These are phyloP conservation scores for Crepidodera aurea DNA, from an alignment of 2,888 invertebrate species.

Conservation along the genomic window DNA sequence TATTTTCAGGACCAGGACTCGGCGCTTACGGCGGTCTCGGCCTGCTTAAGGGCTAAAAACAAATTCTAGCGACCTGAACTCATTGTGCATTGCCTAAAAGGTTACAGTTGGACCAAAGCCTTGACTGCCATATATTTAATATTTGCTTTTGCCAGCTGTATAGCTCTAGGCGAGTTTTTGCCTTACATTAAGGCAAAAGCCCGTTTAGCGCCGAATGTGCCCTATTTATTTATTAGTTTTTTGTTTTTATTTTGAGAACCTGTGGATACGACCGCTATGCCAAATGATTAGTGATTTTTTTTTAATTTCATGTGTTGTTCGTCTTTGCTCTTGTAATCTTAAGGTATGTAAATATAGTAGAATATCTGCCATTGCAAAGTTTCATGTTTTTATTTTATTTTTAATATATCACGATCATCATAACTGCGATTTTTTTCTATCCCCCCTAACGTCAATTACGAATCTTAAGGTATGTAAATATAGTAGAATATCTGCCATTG, in stretches of 20 bases:
- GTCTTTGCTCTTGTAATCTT: constrained; percentile 35
- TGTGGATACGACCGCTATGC: constrained; percentile 49
- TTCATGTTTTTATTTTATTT: constrained; percentile 15
- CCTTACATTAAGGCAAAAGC: constrained; percentile 39
- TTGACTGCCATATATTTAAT: constrained; percentile 18
- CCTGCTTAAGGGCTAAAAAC: constrained; percentile 39
- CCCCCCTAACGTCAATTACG: no score
- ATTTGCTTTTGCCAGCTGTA: constrained; percentile 34
- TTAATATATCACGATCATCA: constrained; percentile 7
- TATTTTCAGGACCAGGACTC: constrained; percentile 44
- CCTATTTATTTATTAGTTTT: constrained; percentile 39
- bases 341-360: constrained; percentile 40
- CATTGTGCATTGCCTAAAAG: constrained; percentile 26
- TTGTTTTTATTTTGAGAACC: constrained; percentile 33
- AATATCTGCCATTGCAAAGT: constrained; percentile 34
- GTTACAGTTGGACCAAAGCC: constrained; percentile 32
- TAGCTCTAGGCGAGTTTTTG: constrained; percentile 39
- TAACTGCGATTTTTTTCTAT: not conserved
- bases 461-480: constrained; percentile 40
- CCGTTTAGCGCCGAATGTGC: constrained; percentile 38
- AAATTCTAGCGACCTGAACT: not conserved
- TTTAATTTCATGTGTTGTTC: constrained; percentile 29
- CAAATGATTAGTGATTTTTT: constrained; percentile 43
- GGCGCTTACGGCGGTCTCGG: constrained; percentile 38
- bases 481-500: constrained; percentile 33